These are phyloP conservation scores for Porites australiensis DNA, from an alignment of 64 coral and sea anemone species.

Conservation along the genomic window DNA sequence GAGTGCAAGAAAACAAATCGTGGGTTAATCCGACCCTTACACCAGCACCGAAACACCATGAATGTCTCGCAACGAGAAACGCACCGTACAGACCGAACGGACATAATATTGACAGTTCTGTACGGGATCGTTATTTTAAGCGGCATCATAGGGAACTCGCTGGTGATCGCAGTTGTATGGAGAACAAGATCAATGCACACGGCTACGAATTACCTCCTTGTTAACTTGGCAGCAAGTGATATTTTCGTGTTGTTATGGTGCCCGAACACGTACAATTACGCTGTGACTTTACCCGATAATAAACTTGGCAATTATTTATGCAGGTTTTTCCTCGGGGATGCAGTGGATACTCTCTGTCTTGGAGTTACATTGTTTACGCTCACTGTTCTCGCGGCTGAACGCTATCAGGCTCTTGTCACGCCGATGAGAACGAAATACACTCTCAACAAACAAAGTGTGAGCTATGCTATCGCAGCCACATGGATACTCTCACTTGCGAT, in stretches of 20 bases:
- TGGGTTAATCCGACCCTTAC: constrained; percentile 9
- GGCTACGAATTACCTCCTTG: constrained; percentile 32
- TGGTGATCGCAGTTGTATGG: constrained; percentile 47
- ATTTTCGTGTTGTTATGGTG: constrained; percentile 42
- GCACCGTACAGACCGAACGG: neutral
- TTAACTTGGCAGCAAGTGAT: constrained; percentile 43
- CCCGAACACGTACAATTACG: constrained; percentile 16
- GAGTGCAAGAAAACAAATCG: too few relatives aligned
- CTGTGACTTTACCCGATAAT: neutral
- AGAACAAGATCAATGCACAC: constrained; percentile 25
- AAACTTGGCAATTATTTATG: neutral
- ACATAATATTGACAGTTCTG: constrained; percentile 25
- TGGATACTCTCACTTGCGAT: constrained; percentile 16
- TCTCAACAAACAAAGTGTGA: constrained; percentile 11
- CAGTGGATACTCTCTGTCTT: neutral
- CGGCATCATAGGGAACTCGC: constrained; percentile 14
- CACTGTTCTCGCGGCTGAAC: constrained; percentile 23
- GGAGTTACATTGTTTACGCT: constrained; percentile 37
- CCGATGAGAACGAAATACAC: constrained; percentile 36
- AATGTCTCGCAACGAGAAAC: neutral
- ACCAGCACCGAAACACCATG: neutral
- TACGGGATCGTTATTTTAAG: constrained; percentile 29
- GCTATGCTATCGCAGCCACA: constrained; percentile 27
- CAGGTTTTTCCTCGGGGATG: constrained; percentile 29
- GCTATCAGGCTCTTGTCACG: constrained; percentile 42